Percentiles rank a stretch among this genome's conserved stretches.
Conservation (phyloP, 2,888 invertebrate genomes). For the Flabesymbios commensalis region DNA sequence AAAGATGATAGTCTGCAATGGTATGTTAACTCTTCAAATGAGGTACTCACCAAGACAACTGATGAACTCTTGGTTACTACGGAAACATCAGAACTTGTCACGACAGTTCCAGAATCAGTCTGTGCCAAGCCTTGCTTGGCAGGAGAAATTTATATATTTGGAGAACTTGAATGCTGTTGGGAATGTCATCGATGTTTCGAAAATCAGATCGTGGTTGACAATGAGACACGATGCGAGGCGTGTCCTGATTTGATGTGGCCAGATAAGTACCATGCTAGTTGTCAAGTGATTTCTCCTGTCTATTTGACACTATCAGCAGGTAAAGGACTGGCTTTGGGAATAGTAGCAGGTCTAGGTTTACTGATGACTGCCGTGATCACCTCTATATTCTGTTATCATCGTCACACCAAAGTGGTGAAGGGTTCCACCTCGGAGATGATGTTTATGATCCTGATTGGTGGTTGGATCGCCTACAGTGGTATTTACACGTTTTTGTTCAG, state of each 20-base stretch:
- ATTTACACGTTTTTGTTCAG: constrained; percentile 6
- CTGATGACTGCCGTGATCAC: not conserved
- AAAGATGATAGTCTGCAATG: too few relatives aligned
- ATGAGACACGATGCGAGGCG: constrained; percentile 23
- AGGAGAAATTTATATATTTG: constrained; percentile 15
- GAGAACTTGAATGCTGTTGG: constrained; percentile 28
- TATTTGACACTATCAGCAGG: constrained; percentile 9
- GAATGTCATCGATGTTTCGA: constrained; percentile 26
- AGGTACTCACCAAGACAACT: too few relatives aligned
- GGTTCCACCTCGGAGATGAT: constrained; percentile 25
- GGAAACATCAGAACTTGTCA: too few relatives aligned
- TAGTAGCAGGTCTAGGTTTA: constrained; percentile 13
- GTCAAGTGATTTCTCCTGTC: constrained; percentile 16
- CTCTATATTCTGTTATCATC: constrained; percentile 5
- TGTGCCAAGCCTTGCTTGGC: constrained; percentile 26
- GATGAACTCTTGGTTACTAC: too few relatives aligned
- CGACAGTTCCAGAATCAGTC: constrained; percentile 17
- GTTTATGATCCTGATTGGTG: constrained; percentile 21
- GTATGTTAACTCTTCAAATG: too few relatives aligned
- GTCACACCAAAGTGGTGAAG: constrained; percentile 20
- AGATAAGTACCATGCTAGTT: constrained; percentile 7
- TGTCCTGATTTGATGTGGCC: constrained; percentile 28
- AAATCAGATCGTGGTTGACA: constrained; percentile 22
- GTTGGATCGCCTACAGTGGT: constrained; percentile 10
- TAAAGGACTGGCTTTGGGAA: constrained; percentile 4